phyloP scores from a whole-genome alignment of 1,140 invertebrate genomes.

The Drosophila sp. region DNA sequence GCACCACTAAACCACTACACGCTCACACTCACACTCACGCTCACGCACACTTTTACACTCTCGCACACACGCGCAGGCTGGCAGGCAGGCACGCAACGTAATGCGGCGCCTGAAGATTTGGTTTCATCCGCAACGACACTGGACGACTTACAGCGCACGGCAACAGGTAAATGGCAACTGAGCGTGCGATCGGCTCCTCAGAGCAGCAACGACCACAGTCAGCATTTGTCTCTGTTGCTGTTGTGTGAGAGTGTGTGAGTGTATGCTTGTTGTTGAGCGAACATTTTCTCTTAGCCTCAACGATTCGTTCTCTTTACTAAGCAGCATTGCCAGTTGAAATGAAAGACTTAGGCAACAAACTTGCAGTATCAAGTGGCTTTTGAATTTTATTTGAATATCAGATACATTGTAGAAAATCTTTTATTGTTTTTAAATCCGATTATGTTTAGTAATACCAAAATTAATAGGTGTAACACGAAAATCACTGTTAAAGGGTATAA shows the following conservation, averaged over 20 bases:
- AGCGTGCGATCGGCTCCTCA: constrained; percentile 13
- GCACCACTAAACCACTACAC: constrained; percentile 21
- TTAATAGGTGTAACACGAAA: too few species aligned
- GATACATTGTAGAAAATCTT: background rate
- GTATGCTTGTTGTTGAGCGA: constrained; percentile 16
- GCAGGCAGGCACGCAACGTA: constrained; percentile 68
- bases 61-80: constrained; percentile 48
- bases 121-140: constrained; percentile 71
- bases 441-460: too few species aligned
- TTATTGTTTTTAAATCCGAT: too few species aligned
- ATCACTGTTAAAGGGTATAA: too few species aligned
- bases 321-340: constrained; percentile 52
- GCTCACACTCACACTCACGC: constrained; percentile 12
- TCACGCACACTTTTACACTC: constrained; percentile 15
- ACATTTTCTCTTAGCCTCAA: constrained; percentile 18
- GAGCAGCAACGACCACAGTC: background rate
- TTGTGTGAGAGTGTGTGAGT: constrained; percentile 17
- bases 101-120: constrained; percentile 68
- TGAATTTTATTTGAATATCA: background rate
- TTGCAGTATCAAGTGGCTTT: constrained; percentile 29
- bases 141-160: constrained; percentile 61
- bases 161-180: constrained; percentile 79
- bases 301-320: constrained; percentile 16
- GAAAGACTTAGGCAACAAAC: constrained; percentile 68
- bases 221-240: background rate